Conservation (phyloP, 2,797 vertebrate species). For the Stomatorhinus walkeri region DNA sequence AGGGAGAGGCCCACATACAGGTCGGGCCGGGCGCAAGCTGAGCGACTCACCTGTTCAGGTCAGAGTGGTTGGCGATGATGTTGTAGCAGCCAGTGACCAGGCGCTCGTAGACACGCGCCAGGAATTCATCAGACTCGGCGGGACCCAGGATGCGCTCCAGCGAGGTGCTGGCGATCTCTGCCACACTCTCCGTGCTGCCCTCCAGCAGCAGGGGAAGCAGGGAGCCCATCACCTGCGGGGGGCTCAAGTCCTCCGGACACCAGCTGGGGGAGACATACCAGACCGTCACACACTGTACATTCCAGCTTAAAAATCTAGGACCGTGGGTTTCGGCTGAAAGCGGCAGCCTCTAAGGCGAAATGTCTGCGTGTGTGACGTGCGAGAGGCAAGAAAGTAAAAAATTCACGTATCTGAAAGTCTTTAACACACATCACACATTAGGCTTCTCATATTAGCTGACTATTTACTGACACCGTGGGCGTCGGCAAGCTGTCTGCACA, state of each 20-base stretch:
- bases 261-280: slow-evolving; percentile 56
- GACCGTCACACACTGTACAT: background rate
- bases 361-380: background rate
- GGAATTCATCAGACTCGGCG: slow-evolving; percentile 86
- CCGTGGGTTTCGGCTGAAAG: background rate
- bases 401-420: background rate
- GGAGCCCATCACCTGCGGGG: slow-evolving; percentile 77
- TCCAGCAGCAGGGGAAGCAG: slow-evolving; percentile 88
- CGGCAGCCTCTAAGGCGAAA: background rate
- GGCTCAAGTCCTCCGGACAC: slow-evolving; percentile 83
- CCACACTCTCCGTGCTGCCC: slow-evolving; percentile 88
- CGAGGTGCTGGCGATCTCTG: slow-evolving; percentile 88
- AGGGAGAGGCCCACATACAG: background rate
- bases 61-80: slow-evolving; percentile 87
- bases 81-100: slow-evolving; percentile 91
- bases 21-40: background rate
- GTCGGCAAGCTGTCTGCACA: background rate
- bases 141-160: slow-evolving; percentile 91
- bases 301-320: background rate
- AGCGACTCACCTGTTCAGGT: slow-evolving; percentile 77
- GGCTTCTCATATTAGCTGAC: background rate
- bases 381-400: background rate
- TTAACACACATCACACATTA: background rate
- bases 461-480: background rate
- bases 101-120: slow-evolving; percentile 87